Evolutionary conservation across 2,888 invertebrate genomes (phyloP), one percentile per base, ranked within the genome.

Genomic region (Trissoscelio sp.): DNA sequence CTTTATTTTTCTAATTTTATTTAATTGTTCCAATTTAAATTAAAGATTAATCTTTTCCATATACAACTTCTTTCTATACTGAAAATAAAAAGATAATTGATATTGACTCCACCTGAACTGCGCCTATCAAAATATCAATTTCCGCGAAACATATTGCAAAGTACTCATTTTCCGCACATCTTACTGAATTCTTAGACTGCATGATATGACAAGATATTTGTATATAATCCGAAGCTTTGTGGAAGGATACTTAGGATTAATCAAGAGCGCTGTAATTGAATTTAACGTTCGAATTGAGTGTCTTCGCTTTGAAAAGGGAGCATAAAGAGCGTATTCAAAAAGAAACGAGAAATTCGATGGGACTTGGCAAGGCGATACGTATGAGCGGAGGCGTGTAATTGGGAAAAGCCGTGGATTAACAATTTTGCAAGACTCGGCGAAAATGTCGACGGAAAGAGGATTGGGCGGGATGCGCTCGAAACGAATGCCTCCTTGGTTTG

Each of bases 281-380:
- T 90, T 91, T 89, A 89, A 90, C 87, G 86, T 89, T 86, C 86
- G 88, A 90, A 91, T 90, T 88, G 88, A 89, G 88, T 87, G 88
- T 91, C 91, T 90, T 90, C 88, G 90, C 89, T 91, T 91, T 90
- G 90, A 91, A 91, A 91, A 24, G 62, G 90, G 88, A 90, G 88
- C 85, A 78, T 72, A 84, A 83, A 83, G 85, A 75, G 78, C 79
- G 81, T 81, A 83, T 57, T 53, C 22, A 78, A 48, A 78, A 72
- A 81, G 84, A 79, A 75, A 69, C 58, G 46, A 78, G 70, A 77
- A 82, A 74, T 80, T 82, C 78, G 82, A 81, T 57, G 64, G 74
- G 74, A 44, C 78, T 72, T 57, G 73, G 81, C 74, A 62, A 2
- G 53, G 42, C 58, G 72, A 60, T 83, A 75, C 60, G 80, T 79